These are phyloP conservation scores for Neuroterus valhalla DNA, from an alignment of 1,140 invertebrate genomes.

Conservation along the genomic window DNA sequence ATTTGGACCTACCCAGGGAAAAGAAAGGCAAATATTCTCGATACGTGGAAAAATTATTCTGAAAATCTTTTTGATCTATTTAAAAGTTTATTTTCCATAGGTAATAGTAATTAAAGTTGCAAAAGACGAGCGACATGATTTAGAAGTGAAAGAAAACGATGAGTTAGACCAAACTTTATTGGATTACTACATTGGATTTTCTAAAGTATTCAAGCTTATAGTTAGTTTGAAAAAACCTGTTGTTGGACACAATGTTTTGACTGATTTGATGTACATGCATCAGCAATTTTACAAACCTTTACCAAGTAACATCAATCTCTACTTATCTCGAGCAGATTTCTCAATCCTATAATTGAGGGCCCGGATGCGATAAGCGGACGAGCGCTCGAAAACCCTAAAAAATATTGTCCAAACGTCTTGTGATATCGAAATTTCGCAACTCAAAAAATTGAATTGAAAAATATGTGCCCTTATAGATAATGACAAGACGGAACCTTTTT, in stretches of 20 bases:
- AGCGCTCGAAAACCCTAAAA: no score
- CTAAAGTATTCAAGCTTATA: constrained; percentile 80
- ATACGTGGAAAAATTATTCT: no score
- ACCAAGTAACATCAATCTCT: constrained; percentile 74
- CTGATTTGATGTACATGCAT: constrained; percentile 83
- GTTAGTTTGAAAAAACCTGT: constrained; percentile 80
- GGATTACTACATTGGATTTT: constrained; percentile 79
- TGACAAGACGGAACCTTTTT: no score
- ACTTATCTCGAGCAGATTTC: no score
- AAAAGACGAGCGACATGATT: constrained; percentile 49
- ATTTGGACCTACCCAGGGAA: constrained; percentile 67
- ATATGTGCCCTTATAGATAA: no score
- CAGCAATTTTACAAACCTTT: constrained; percentile 83
- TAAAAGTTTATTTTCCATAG: constrained; percentile 45
- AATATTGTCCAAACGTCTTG: no score
- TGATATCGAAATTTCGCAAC: no score
- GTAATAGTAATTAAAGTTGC: constrained; percentile 67
- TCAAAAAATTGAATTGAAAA: constrained; percentile 35
- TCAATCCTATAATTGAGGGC: no score
- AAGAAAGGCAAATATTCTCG: constrained; percentile 64
- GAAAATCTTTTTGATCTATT: background rate
- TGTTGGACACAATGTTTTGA: constrained; percentile 84
- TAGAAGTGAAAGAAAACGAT: constrained; percentile 70
- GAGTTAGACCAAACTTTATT: constrained; percentile 69
- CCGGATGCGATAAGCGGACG: no score